Evolutionary conservation across 2,797 vertebrate species (phyloP), one percentile per base, ranked within the genome.

Genomic region (Xyrichtys novacula): DNA sequence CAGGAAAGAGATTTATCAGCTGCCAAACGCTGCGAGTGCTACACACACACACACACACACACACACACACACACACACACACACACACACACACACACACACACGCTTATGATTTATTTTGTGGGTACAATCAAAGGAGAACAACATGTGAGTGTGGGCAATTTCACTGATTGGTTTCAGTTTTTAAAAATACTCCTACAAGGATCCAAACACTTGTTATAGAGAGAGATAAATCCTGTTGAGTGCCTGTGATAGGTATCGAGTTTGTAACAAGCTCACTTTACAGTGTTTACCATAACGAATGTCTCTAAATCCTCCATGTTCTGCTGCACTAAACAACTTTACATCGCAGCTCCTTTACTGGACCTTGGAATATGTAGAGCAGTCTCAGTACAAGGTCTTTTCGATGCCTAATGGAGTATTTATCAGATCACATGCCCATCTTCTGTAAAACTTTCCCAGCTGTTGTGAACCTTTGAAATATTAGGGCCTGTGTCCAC

Each of bases 151-250:
- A 2, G 15, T 34, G 16, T 29, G 75, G 48, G 63, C 67, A 55
- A 57, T 83, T 85, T 61, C 40, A 53, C 56, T 76, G 71, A 88
- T 78, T 71, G 64, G 38, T 70, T 65, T 80, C 50, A 42, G 20
- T 54, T 56, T 42, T 40, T 54, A 36, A 75, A n/a, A 65, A 60
- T 20, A 44, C 23, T 54, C 9, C 38, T 38, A 56, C 44, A 43
- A 12, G 63, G 8, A 16, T 61, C 53, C 32, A 71, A 59, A 75
- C 28, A 19, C 3, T 65, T 43, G 81, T 71, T 65, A 61, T 31
- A 63, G 25, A 9, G 31, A 2, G 9, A 52, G 25, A 66, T 43
- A 28, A 71, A 74, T 71, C 32, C 42, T 14, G 36, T 57, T 63
- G 20, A 73, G 49, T 53, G n/a, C 48, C 40, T 61, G 3, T 54